These are phyloP conservation scores for Physella acuta DNA, from an alignment of 1,140 invertebrate species.

Conservation along the genomic window DNA sequence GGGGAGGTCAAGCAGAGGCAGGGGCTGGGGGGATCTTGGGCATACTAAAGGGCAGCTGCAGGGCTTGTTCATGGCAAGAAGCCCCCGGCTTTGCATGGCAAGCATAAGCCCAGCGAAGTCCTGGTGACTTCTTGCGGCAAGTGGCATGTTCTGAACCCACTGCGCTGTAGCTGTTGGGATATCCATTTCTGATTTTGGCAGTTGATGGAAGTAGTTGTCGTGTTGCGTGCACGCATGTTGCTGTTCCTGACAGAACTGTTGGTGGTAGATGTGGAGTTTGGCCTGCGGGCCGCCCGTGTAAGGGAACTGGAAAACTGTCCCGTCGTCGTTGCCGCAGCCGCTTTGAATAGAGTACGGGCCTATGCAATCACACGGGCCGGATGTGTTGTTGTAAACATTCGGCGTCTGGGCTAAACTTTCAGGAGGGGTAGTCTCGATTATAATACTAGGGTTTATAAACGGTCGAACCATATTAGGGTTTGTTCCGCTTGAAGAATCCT, in stretches of 20 bases:
- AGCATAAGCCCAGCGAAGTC: slow-evolving; percentile 29
- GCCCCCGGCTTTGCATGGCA: slow-evolving; percentile 22
- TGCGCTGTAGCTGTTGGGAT: slow-evolving; percentile 26
- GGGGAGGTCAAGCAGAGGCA: slow-evolving; percentile 20
- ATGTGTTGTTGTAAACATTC: not conserved
- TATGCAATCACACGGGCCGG: not conserved
- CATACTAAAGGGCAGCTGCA: slow-evolving; percentile 31
- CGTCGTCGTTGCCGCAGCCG: not conserved
- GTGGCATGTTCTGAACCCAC: slow-evolving; percentile 37
- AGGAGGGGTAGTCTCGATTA: slow-evolving; percentile 17
- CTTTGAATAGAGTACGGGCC: slow-evolving; percentile 10
- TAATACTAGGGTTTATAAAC: slow-evolving; percentile 23
- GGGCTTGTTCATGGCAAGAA: slow-evolving; percentile 17
- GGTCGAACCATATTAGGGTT: slow-evolving; percentile 4
- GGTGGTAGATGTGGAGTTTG: not conserved
- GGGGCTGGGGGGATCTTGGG: slow-evolving; percentile 5
- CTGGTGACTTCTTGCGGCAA: slow-evolving; percentile 29
- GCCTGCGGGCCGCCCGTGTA: not conserved
- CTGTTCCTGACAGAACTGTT: slow-evolving; percentile 5
- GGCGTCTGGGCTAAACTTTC: not conserved
- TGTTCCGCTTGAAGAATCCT: not conserved
- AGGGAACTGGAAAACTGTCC: slow-evolving; percentile 16
- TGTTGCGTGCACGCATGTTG: not conserved
- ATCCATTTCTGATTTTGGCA: slow-evolving; percentile 24
- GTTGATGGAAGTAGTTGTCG: not conserved